Base-by-base conservation (phyloP, 2,888 invertebrate species). In the Rhingia campestris region DNA sequence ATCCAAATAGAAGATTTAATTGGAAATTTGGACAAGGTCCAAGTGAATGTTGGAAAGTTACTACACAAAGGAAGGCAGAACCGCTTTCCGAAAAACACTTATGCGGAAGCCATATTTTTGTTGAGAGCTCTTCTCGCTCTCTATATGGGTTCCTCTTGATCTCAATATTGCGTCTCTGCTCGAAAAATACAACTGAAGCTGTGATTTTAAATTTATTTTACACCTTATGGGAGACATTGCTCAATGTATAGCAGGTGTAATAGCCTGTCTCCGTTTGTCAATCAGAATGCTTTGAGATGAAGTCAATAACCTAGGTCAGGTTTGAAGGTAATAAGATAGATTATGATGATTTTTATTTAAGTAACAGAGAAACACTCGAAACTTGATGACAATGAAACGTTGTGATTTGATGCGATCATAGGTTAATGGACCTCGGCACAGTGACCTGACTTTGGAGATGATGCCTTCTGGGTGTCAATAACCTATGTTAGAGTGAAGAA, bases 1-100 rank as follows among this genome's bases (percentile, higher is more conserved):
- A 81, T 70, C 63, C 56, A 59, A 69, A 59, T 45, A 64, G 14
- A 56, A 75, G 47, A 56, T 58, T 84, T 84, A 84, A 84, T 84
- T 84, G 84, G 54, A 80, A 84, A 70, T 70, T 84, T 84, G 84
- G 80, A 80, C 58, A 54, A 59, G n/a, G 69, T 84, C 84, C 84
- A 84, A 80, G n/a, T 63, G 56, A 84, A 70, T 80, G 84, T 84
- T 70, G 45, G 22, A 39, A 41, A 66, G 4, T 51, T 35, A 30
- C 5, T 43, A 4, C 32, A 2, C 22, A 22, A 9, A 49, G 4
- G 49, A 33, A 41, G 43, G 7, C 35, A 1, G 37, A 45, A 37
- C 35, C 53, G n/a, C 12, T n/a, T n/a, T 10, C 33, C 30, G 14
- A 33, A 79, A 66, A 79, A 39, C 75, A 81, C 64, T 81, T 70